Evolutionary conservation across 2,113 vertebrate species (phyloP), one percentile per base, ranked within the genome.

Genomic region (Dinomys branickii): DNA sequence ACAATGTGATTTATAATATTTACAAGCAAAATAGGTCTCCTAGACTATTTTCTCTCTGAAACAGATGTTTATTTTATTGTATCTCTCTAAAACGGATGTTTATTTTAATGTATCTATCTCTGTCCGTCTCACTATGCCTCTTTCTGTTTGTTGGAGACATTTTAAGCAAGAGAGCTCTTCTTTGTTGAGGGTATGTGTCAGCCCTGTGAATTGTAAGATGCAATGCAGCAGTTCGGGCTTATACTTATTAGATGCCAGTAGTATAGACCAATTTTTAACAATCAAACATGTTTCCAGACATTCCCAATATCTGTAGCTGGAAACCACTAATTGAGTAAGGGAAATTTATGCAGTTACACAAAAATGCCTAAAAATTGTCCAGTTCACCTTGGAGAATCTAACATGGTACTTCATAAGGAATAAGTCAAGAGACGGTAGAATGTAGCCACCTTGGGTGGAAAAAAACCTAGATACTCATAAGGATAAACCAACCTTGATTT

Each of bases 261-360:
- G 30, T 0, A 44, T 61, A 41, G 13, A 9, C 50, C 22, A 94
- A 69, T 85, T 88, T 88, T 59, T 92, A n/a, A 78, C 50, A 78
- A 65, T 87, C 16, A 84, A 92, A 75, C 94, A 65, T 67, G 28
- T 50, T 41, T 77, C 28, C 65, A 71, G 22, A 69, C 26, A 80
- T 47, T 85, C 12, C 6, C 16, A 83, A 63, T 24, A 5, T 52
- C n/a, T 90, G 24, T 26, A 38, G 5, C 22, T 95, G 61, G 30
- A n/a, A 94, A 61, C 0, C 3, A 81, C 12, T 41, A 63, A 69
- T 7, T 47, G 33, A 75, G 8, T 92, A 63, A 80, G 41, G 9
- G 2, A 61, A 59, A 75, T 56, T 80, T 56, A 89, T 88, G 7
- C 28, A 90, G 69, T 71, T 14, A 35, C 41, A 85, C 67, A 9